Evolutionary conservation across 2,888 invertebrate species (phyloP).

Genomic region (Rhagonycha lutea): DNA sequence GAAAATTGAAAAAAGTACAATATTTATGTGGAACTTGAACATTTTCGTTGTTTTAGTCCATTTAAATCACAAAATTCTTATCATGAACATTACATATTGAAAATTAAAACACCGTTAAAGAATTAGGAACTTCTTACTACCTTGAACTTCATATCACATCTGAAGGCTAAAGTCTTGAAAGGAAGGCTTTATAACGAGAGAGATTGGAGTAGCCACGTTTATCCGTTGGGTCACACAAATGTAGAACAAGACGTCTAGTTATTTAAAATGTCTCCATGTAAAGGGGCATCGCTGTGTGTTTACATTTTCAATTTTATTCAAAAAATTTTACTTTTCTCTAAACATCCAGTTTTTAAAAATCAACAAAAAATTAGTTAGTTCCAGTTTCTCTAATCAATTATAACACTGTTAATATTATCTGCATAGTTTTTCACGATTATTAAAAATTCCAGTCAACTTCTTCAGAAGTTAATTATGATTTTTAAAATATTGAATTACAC

Average conservation of each 20-base stretch:
- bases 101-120: conserved; percentile 40
- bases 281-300: background rate
- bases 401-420: background rate
- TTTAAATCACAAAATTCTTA: background rate
- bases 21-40: background rate
- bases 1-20: background rate
- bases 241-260: conserved; percentile 30
- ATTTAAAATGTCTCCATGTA: background rate
- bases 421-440: background rate
- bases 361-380: background rate
- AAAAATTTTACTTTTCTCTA: background rate
- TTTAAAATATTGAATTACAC: background rate
- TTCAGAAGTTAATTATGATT: background rate
- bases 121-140: conserved; percentile 32
- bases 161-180: conserved; percentile 45
- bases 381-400: background rate
- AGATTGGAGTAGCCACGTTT: conserved; percentile 47
- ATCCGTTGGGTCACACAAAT: conserved; percentile 31
- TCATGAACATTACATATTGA: conserved; percentile 43
- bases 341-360: background rate
- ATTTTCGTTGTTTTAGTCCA: background rate
- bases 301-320: background rate
- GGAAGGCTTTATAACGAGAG: conserved; percentile 51
- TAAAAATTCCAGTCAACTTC: background rate
- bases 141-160: conserved; percentile 50